A percentile compares a stretch with the other conserved stretches of the same genome.
Conservation (phyloP, 1,140 invertebrate genomes). For the Drosophila dunni region DNA sequence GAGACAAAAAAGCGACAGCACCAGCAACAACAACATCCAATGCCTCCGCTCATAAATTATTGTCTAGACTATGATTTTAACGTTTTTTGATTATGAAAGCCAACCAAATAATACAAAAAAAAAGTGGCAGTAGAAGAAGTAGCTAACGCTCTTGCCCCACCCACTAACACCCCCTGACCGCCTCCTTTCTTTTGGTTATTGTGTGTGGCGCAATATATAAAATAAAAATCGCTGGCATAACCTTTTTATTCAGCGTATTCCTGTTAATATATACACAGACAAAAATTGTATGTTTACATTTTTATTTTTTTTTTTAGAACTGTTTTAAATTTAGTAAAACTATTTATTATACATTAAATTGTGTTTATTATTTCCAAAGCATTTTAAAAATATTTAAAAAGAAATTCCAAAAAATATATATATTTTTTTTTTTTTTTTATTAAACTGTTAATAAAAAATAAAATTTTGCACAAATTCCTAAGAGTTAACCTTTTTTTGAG, state of each 20-base stretch:
- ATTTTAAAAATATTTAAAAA: too few relatives aligned
- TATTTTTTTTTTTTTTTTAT: too few relatives aligned
- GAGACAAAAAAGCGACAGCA: conserved; percentile 41
- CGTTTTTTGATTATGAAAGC: conserved; percentile 84
- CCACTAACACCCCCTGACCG: not conserved
- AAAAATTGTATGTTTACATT: too few relatives aligned
- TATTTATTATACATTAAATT: too few relatives aligned
- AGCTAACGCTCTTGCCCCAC: conserved; percentile 6
- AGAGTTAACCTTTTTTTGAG: too few relatives aligned
- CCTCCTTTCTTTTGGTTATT: conserved; percentile 14
- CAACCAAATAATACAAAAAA: not conserved
- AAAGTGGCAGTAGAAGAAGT: conserved; percentile 32
- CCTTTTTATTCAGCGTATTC: conserved; percentile 46
- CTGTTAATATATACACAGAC: not conserved
- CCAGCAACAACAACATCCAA: not conserved
- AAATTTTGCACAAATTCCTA: too few relatives aligned
- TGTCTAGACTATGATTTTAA: conserved; percentile 85
- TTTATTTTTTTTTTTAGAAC: too few relatives aligned
- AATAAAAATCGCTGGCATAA: conserved; percentile 74
- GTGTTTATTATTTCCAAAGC: too few relatives aligned
- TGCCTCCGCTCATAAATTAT: conserved; percentile 82
- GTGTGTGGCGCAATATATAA: conserved; percentile 60
- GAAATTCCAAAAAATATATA: too few relatives aligned
- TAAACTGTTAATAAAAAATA: too few relatives aligned
- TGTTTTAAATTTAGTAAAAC: too few relatives aligned